These are phyloP conservation scores for Peribatodes rhomboidaria DNA, from an alignment of 2,888 invertebrate genomes.

Conservation along the genomic window DNA sequence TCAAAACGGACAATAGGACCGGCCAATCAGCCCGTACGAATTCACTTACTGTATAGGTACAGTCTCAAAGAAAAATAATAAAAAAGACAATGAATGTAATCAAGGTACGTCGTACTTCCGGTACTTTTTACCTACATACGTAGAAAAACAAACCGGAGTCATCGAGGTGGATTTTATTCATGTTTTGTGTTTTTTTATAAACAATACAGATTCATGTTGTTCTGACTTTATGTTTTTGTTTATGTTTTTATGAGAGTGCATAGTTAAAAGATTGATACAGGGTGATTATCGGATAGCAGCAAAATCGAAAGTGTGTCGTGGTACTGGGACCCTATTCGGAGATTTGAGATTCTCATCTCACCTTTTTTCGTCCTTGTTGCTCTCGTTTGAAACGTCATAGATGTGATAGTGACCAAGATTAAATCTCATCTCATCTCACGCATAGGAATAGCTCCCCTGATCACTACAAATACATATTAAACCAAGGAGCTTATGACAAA, in stretches of 20 bases:
- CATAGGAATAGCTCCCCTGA: too few species aligned
- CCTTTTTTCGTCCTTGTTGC: too few species aligned
- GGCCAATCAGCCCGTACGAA: not conserved
- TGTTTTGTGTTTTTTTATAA: not conserved
- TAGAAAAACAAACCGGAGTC: not conserved
- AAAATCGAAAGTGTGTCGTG: too few species aligned
- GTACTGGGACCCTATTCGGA: too few species aligned
- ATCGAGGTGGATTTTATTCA: not conserved
- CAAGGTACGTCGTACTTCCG: not conserved
- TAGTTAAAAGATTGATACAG: not conserved
- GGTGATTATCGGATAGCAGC: not conserved
- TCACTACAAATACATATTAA: too few species aligned
- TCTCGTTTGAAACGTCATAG: too few species aligned
- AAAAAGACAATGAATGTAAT: not conserved
- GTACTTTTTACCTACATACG: not conserved
- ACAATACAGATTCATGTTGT: not conserved
- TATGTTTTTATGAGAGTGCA: not conserved
- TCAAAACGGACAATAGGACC: not conserved
- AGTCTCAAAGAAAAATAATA: not conserved
- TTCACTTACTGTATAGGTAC: not conserved
- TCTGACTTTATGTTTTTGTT: too few species aligned
- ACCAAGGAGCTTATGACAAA: too few species aligned
- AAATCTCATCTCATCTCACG: too few species aligned
- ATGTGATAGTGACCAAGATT: too few species aligned
- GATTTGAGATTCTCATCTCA: too few species aligned